Evolutionary conservation across 2,113 vertebrate species (phyloP).

Genomic region (Origma solitaria): DNA sequence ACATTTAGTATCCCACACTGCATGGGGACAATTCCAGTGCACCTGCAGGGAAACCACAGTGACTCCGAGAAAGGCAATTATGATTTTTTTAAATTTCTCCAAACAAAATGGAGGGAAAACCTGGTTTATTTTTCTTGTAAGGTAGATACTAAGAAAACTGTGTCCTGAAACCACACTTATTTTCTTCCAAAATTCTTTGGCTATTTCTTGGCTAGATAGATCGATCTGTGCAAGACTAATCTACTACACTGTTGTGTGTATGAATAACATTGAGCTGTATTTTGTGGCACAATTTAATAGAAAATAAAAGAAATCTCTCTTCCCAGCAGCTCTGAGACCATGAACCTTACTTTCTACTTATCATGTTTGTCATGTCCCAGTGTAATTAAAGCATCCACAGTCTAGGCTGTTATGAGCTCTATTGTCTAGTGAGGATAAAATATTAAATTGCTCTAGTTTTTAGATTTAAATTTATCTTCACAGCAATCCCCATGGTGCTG

Average conservation of each 20-base stretch:
- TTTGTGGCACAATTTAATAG: neutral
- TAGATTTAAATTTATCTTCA: neutral
- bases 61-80: neutral
- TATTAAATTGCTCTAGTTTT: neutral
- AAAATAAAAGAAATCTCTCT: neutral
- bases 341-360: neutral
- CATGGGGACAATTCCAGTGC: accelerated
- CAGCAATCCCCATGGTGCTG: neutral
- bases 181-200: neutral
- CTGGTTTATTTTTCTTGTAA: neutral
- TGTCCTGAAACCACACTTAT: neutral
- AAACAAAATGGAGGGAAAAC: neutral
- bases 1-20: neutral
- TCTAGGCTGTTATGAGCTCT: neutral
- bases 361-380: neutral
- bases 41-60: neutral
- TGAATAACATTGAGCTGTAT: neutral
- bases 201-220: neutral
- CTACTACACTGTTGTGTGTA: neutral
- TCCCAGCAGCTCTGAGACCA: neutral
- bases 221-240: neutral
- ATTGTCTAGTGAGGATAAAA: neutral
- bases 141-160: neutral
- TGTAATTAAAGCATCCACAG: neutral
- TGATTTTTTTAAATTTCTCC: neutral